Evolutionary conservation across 2,113 vertebrate genomes (phyloP), one percentile per base, ranked within the genome.

Genomic region (Planiliza haematocheilus): DNA sequence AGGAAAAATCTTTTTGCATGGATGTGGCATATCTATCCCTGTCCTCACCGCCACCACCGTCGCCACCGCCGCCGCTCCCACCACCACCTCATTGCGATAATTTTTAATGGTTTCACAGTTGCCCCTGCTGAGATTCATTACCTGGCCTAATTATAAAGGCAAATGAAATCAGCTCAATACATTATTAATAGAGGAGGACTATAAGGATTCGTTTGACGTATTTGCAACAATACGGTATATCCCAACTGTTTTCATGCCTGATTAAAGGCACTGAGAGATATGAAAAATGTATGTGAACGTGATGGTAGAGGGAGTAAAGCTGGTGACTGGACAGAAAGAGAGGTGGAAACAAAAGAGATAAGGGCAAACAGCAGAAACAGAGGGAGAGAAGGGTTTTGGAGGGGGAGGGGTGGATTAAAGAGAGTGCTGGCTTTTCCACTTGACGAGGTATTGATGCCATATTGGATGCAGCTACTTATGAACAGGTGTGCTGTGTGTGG

Each of bases 121-220:
- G 60, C 85, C 83, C 91, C 89, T 87, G 88, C 92, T 88, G 92
- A 88, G 86, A 92, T 91, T 94, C 92, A 92, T 94, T 94, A 94
- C 92, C 93, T 94, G 89, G 64, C 62, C 90, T 94, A 91, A 94
- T 94, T 94, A 94, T 93, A 92, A 94, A 94, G 91, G 93, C 92
- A 94, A 94, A 94, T 94, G 88, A 94, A 94, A 94, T 94, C 93
- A 94, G 88, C 89, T 85, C 70, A 75, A 94, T 93, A 91, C 93
- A 93, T 93, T 93, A 93, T 94, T 94, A 94, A 94, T 93, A 86
- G 80, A 75, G 72, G 62, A 64, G 77, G 68, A 58, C 83, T 81
- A 93, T 92, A 91, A 89, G 84, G 86, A 91, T 92, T 94, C 86
- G 89, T 91, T 92, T 92, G 90, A 83, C 77, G 90, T 79, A 82